phyloP scores from a whole-genome alignment of 1,140 invertebrate genomes.

The Piezodorus guildinii region DNA sequence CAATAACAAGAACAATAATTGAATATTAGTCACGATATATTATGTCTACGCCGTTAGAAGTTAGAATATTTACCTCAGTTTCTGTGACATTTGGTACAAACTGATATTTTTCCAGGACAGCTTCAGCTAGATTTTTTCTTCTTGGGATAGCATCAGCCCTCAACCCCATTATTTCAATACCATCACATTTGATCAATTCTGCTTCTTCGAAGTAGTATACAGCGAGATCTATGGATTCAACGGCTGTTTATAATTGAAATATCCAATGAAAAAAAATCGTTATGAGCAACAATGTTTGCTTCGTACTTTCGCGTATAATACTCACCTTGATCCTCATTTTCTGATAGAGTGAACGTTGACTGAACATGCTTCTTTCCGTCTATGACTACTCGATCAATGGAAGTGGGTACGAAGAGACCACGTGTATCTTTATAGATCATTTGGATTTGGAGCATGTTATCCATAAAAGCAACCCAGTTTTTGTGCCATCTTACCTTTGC shows the following conservation, averaged over 20 bases:
- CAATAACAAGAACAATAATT: too few species aligned
- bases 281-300: too few species aligned
- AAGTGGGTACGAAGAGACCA: conserved; percentile 70
- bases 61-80: background rate
- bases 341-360: background rate
- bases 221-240: conserved; percentile 26
- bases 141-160: conserved; percentile 67
- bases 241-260: too few species aligned
- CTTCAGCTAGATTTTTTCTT: conserved; percentile 46
- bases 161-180: conserved; percentile 71
- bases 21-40: too few species aligned
- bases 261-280: too few species aligned
- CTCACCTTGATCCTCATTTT: background rate
- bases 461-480: conserved; percentile 88
- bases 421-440: conserved; percentile 63
- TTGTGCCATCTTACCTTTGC: conserved; percentile 49
- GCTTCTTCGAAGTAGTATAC: conserved; percentile 28
- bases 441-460: conserved; percentile 81
- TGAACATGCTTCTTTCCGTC: conserved; percentile 51
- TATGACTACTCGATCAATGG: conserved; percentile 66
- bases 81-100: conserved; percentile 49
- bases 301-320: background rate
- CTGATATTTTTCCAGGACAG: conserved; percentile 58
- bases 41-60: too few species aligned
- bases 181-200: conserved; percentile 49